Evolutionary conservation across 2,113 vertebrate genomes (phyloP), one percentile per base, ranked within the genome.

Genomic region (Boleophthalmus pectinirostris): DNA sequence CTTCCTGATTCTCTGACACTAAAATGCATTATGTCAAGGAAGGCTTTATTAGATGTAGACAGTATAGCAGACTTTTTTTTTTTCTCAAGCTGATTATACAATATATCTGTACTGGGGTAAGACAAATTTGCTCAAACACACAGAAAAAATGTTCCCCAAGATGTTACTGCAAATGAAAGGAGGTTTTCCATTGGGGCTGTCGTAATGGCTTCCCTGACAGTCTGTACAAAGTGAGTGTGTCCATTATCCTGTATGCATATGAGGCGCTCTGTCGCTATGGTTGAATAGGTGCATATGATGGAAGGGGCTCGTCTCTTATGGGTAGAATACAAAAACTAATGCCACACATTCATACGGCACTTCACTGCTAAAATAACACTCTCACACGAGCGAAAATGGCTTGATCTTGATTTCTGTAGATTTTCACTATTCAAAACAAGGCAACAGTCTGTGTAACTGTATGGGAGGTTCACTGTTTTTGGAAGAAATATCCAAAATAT

Each of bases 121-220:
- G 38, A 43, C 4, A 43, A 8, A 43, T 10, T 38, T 43, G 0
- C 9, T 11, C 38, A 43, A 43, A 43, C 10, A 43, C 38, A 43
- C 10, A 10, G 9, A 43, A 43, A 43, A 43, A 43, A 43, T 10
- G 9, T 4, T 20, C 5, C 75, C 75, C 35, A 68, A 38, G 76
- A 69, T 70, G 90, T 79, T 87, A 80, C 58, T 75, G 80, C 69
- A 89, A 90, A 86, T 85, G 81, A 89, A 75, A 88, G 75, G 86
- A 82, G 51, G 75, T 63, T 71, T 64, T 84, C 82, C 81, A 74
- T 64, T 71, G 82, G 82, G 83, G 70, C 58, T 16, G 15, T 73
- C 33, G 57, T 82, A 72, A 18, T 74, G 56, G 71, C 66, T 78
- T 85, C 82, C 66, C 72, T 79, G 79, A 79, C 68, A 70, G 69